A percentile compares a stretch with the other conserved stretches of the same genome.
phyloP scores from a whole-genome alignment of 2,113 vertebrate genomes.

The Paedocypris sp. region DNA sequence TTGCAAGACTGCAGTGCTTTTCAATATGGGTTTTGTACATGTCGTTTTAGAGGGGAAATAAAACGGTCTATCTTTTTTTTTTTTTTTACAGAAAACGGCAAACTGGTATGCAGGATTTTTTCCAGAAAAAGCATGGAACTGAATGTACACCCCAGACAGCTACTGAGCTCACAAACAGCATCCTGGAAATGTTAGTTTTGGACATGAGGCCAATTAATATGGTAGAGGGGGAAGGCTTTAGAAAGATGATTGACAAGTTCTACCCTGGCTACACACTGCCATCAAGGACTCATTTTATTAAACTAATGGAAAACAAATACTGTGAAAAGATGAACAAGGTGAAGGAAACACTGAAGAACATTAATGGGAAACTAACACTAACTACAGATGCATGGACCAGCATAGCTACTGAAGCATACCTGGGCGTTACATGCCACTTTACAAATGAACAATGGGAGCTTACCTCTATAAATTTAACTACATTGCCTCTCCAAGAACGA shows the following conservation, averaged over 20 bases:
- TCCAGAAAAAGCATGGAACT: background rate
- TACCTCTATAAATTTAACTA: background rate
- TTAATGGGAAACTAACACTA: background rate
- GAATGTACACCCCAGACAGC: background rate
- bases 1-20: too few relatives aligned
- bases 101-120: background rate
- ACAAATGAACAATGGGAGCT: background rate
- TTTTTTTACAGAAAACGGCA: background rate
- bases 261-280: background rate
- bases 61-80: background rate
- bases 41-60: too few relatives aligned
- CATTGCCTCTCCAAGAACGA: background rate
- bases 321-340: background rate
- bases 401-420: background rate
- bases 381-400: background rate
- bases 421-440: background rate
- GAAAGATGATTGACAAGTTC: background rate
- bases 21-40: too few relatives aligned
- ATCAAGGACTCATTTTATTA: background rate
- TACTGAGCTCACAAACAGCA: background rate
- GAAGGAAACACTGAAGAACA: background rate
- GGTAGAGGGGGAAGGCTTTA: background rate
- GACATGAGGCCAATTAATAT: conserved; percentile 18
- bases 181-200: background rate
- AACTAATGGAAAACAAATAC: background rate